Base-by-base conservation (phyloP, 64 coral and sea anemone species). In the Trachythela sp. region DNA sequence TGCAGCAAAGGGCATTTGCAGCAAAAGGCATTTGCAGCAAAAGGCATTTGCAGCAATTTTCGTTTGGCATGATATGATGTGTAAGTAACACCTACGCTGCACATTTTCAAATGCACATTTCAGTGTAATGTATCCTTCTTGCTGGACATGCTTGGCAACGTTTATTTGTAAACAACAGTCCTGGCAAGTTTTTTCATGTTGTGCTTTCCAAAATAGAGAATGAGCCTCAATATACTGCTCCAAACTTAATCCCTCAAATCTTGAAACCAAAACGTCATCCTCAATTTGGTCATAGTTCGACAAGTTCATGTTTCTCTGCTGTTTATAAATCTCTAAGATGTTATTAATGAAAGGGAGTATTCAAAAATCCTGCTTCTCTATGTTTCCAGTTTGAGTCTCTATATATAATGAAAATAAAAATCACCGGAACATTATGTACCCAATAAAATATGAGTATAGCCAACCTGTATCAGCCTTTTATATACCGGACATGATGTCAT, bases 101-200 rank as follows among this genome's bases (percentile, higher is more conserved):
- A 45, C 42, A 45, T 45, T 45, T n/a, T 45, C 18, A 92, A 2
- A 40, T 89, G 48, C 31, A 94, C 87, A 88, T 94, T 56, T 76
- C 11, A 45, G 42, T 45, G 42, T 45, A 6, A 80, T 92, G 45
- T 94, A 89, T 31, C 91, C 90, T 52, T 86, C 86, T 48, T 94
- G 86, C 77, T n/a, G 3, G 30, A 68, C 59, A 22, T 68, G 7
- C 30, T 68, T 68, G 20, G 59, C 59, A 68, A 68, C 89, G 18
- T 85, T 48, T 40, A 91, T 86, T 17, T 38, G 70, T 40, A 48
- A 92, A 68, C 30, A 22, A 68, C 59, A 68, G 59, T 68, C 30
- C 2, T 68, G 59, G 20, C 20, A 68, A 68, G 20, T 6, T 68
- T 68, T 68, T 22, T 68, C 30, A 68, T 68, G 59, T 68, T 58